A percentile compares a stretch with the other conserved stretches of the same genome.
Evolutionary conservation across 2,888 invertebrate species (phyloP).

Genomic region (Phrixothrix hirtus): DNA sequence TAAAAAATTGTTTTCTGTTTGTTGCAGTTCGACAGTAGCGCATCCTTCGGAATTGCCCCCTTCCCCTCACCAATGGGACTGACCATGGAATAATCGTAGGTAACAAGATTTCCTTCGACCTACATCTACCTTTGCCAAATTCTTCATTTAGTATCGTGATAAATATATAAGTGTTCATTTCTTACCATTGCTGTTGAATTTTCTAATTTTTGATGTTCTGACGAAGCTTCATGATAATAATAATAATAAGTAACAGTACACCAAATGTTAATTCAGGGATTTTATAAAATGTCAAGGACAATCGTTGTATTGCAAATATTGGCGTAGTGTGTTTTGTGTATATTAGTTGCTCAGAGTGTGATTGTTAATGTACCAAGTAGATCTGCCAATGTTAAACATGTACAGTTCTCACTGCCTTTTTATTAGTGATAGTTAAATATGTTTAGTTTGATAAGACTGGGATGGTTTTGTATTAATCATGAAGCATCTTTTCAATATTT

Average conservation of each 20-base stretch:
- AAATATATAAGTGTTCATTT: slow-evolving; percentile 31
- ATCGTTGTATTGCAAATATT: slow-evolving; percentile 47
- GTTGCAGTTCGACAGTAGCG: slow-evolving; percentile 92
- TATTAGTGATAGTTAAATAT: slow-evolving; percentile 37
- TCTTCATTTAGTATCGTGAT: slow-evolving; percentile 28
- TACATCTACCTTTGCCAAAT: slow-evolving; percentile 34
- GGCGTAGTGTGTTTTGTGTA: slow-evolving; percentile 46
- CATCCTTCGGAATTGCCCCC: slow-evolving; percentile 98
- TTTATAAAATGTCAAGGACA: slow-evolving; percentile 35
- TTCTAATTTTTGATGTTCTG: slow-evolving; percentile 12
- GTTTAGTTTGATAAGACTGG: slow-evolving; percentile 38
- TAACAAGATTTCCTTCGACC: slow-evolving; percentile 45
- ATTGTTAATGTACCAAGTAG: slow-evolving; percentile 39
- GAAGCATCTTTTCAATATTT: slow-evolving; percentile 24
- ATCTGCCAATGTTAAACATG: slow-evolving; percentile 36
- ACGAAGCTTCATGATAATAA: slow-evolving; percentile 10
- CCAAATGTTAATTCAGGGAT: slow-evolving; percentile 57
- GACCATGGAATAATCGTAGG: slow-evolving; percentile 61
- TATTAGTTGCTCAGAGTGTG: slow-evolving; percentile 52
- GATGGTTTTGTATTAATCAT: slow-evolving; percentile 26
- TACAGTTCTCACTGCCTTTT: slow-evolving; percentile 41
- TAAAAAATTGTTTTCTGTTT: slow-evolving; percentile 26
- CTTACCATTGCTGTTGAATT: slow-evolving; percentile 17
- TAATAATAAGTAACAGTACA: slow-evolving; percentile 43
- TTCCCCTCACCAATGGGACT: slow-evolving; percentile 98